These are phyloP conservation scores for Pachypsylla venusta DNA, from an alignment of 1,140 invertebrate species.

Conservation along the genomic window DNA sequence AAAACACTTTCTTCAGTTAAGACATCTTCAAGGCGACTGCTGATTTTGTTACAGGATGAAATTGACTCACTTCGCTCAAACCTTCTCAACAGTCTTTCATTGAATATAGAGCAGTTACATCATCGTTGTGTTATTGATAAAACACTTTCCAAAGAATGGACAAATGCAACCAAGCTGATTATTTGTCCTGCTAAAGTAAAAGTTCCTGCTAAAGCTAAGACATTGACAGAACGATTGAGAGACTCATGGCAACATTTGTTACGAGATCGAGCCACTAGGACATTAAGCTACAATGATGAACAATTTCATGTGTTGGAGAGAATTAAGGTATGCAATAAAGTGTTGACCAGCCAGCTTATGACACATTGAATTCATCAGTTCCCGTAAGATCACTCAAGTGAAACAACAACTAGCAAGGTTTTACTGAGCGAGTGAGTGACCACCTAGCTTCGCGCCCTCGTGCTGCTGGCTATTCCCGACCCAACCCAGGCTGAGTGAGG, in stretches of 20 bases:
- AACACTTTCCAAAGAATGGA: conserved; percentile 52
- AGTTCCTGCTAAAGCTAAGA: conserved; percentile 51
- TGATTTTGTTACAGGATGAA: too few species aligned
- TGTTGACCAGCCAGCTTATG: too few species aligned
- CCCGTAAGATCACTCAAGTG: too few species aligned
- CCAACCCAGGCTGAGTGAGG: too few species aligned
- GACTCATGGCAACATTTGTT: conserved; percentile 86
- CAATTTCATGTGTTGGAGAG: conserved; percentile 84
- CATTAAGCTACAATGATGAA: conserved; percentile 79
- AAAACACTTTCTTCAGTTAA: too few species aligned
- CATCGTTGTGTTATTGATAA: conserved; percentile 39
- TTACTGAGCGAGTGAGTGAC: too few species aligned
- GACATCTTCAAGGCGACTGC: too few species aligned
- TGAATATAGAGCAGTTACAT: conserved; percentile 40
- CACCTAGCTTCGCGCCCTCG: too few species aligned
- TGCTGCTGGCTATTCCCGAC: too few species aligned
- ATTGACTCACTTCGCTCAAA: conserved; percentile 32
- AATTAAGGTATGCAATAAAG: conserved; percentile 38
- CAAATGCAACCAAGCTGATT: conserved; percentile 45
- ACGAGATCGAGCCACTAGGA: conserved; percentile 65
- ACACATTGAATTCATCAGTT: too few species aligned
- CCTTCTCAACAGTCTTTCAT: conserved; percentile 31
- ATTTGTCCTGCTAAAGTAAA: conserved; percentile 47
- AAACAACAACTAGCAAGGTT: too few species aligned
- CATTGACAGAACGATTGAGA: conserved; percentile 58